Base-by-base conservation (phyloP, 2,113 vertebrate species). In the Corynorhinus townsendii region DNA sequence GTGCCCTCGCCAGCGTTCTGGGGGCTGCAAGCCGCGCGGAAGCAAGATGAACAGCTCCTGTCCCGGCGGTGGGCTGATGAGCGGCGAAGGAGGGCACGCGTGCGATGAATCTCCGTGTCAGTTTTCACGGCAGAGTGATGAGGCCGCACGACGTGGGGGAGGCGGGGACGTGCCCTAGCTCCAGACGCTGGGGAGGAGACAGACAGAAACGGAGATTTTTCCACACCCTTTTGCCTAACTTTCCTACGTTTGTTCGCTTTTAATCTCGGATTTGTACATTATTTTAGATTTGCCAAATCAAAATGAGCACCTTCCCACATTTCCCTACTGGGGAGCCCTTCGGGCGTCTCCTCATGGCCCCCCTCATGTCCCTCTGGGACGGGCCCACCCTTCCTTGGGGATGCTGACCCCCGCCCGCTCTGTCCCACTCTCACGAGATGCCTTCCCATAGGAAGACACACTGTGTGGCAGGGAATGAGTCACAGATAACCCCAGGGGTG, bases 21-120 rank as follows among this genome's bases (percentile, higher is more conserved):
- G 75, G 86, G 82, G 71, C 87, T 87, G 81, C 17, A 7, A 19
- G 14, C 56, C 1, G 76, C 79, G 82, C 85, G 45, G 10, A 8
- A 14, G 64, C 84, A 89, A 95, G 94, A 96, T 2, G 47, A 92
- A 96, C 24, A 49, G 91, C 79, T 72, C 69, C 66, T 0, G 16
- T 91, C 90, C 81, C 90, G 1, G 5, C 0, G 28, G 49, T 22
- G 33, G 93, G 96, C 90, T 59, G 85, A n/a, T 14, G 56, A 49
- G 28, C 84, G 85, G 9, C 0, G 68, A 45, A 2, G 0, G 6
- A 72, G 89, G 96, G 81, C 85, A 83, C 54, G 0, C 4, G 81
- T 75, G 71, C 76, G 1, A 81, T 86, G 93, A 93, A 72, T 95
- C 96, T 92, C 83, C 1, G 0, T 66, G 93, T 87, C 89, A 84